Evolutionary conservation across 1,140 invertebrate genomes (phyloP).

Genomic region (Oryctes rhinoceros): DNA sequence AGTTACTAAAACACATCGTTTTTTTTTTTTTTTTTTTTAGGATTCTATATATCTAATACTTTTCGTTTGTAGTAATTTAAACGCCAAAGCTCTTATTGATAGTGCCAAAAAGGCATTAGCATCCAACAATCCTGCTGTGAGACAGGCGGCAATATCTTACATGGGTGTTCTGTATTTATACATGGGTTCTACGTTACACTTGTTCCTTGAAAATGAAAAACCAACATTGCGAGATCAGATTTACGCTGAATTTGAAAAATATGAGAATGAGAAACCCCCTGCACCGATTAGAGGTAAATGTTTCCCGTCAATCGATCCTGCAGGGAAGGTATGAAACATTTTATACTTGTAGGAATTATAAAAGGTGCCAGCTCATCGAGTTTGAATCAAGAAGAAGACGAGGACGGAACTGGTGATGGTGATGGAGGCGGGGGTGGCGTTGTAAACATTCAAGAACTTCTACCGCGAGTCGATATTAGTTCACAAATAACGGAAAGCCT

Average conservation of each 20-base stretch:
- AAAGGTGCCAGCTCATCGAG: slow-evolving; percentile 65
- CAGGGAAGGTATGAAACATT: too few species aligned
- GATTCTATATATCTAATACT: not conserved
- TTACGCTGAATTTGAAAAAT: slow-evolving; percentile 86
- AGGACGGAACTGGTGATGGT: slow-evolving; percentile 64
- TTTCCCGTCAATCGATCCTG: slow-evolving; percentile 34
- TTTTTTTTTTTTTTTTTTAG: not conserved
- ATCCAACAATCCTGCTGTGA: slow-evolving; percentile 84
- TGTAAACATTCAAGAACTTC: slow-evolving; percentile 71
- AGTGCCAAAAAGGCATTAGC: slow-evolving; percentile 84
- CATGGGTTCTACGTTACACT: slow-evolving; percentile 77
- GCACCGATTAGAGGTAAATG: slow-evolving; percentile 71
- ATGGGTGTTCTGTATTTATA: slow-evolving; percentile 81
- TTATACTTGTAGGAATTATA: slow-evolving; percentile 50
- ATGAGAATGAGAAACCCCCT: slow-evolving; percentile 74
- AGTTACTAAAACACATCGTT: slow-evolving; percentile 53
- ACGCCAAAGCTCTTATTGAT: slow-evolving; percentile 81
- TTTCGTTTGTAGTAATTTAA: slow-evolving; percentile 68
- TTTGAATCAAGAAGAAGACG: slow-evolving; percentile 64
- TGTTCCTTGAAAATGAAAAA: slow-evolving; percentile 89
- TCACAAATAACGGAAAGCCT: slow-evolving; percentile 84
- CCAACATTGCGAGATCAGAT: slow-evolving; percentile 85
- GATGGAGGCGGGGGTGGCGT: slow-evolving; percentile 60
- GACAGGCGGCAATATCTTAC: slow-evolving; percentile 75
- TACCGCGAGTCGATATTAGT: slow-evolving; percentile 84